Evolutionary conservation across 2,797 vertebrate genomes (phyloP).

Genomic region (Anguilla anguilla): DNA sequence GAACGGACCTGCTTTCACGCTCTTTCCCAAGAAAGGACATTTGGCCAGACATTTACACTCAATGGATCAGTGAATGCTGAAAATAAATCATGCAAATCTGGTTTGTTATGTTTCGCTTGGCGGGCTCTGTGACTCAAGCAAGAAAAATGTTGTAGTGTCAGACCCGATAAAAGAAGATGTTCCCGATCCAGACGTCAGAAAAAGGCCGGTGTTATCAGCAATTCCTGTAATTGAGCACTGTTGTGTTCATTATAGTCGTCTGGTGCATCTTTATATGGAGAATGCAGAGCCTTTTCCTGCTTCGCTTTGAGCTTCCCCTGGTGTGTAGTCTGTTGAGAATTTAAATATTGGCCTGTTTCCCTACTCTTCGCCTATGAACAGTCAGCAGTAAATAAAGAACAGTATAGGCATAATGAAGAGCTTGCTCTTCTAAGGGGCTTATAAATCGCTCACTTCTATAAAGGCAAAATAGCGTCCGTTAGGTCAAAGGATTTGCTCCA

Average conservation of each 20-base stretch:
- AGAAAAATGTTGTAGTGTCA: neutral
- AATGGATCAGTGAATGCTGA: neutral
- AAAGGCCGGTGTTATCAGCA: neutral
- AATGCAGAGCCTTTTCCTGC: neutral
- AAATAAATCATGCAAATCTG: slow-evolving; percentile 11
- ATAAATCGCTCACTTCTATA: neutral
- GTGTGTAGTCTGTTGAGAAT: neutral
- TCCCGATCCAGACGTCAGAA: neutral
- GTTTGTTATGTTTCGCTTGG: slow-evolving; percentile 10
- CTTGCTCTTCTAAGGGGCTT: neutral
- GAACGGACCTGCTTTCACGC: neutral
- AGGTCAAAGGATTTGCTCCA: neutral
- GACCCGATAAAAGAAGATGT: neutral
- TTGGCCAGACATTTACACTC: slow-evolving; percentile 15
- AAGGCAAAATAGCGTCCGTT: neutral
- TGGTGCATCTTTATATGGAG: neutral
- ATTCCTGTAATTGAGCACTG: neutral
- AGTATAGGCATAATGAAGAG: neutral
- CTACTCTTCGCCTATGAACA: neutral
- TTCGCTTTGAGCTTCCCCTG: neutral
- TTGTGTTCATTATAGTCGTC: neutral
- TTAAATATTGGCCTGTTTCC: slow-evolving; percentile 9
- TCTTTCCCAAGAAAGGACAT: slow-evolving; percentile 8
- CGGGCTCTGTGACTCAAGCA: neutral
- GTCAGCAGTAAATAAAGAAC: neutral